Evolutionary conservation across 2,797 vertebrate species (phyloP).

Genomic region (Ispidina lecontei): DNA sequence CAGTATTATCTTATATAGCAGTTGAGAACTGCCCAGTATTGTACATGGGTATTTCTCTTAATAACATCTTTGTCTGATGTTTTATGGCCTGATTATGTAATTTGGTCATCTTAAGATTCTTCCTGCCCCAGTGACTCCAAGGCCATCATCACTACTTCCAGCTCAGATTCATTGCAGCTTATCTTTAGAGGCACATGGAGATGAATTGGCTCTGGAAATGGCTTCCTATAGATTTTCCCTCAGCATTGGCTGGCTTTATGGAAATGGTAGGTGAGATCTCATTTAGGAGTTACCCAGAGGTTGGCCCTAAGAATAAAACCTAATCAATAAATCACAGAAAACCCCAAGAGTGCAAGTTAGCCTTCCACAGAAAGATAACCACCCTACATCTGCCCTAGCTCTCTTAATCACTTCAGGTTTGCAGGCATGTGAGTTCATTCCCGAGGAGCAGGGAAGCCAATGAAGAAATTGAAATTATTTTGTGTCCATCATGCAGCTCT

Average conservation of each 20-base stretch:
- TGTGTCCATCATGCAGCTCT: not conserved
- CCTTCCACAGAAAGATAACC: not conserved
- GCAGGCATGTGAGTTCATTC: not conserved
- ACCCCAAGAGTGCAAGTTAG: not conserved
- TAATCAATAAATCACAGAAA: not conserved
- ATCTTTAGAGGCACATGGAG: not conserved
- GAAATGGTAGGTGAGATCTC: not conserved
- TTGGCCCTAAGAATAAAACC: not conserved
- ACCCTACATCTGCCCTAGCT: not conserved
- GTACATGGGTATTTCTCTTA: not conserved
- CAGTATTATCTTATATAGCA: not conserved
- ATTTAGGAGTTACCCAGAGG: not conserved
- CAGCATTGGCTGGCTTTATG: not conserved
- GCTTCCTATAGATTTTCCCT: not conserved
- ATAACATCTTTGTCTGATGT: not conserved
- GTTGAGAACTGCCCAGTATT: not conserved
- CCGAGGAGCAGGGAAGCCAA: not conserved
- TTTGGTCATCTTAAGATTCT: not conserved
- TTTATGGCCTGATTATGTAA: not conserved
- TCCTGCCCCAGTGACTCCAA: not conserved
- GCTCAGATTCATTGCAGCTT: not conserved
- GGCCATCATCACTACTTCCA: not conserved
- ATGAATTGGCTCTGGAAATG: not conserved
- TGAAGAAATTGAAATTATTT: not conserved
- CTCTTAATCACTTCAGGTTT: slow-evolving; percentile 21